Evolutionary conservation across 1,140 invertebrate species (phyloP).

Genomic region (Drosophila triauraria): DNA sequence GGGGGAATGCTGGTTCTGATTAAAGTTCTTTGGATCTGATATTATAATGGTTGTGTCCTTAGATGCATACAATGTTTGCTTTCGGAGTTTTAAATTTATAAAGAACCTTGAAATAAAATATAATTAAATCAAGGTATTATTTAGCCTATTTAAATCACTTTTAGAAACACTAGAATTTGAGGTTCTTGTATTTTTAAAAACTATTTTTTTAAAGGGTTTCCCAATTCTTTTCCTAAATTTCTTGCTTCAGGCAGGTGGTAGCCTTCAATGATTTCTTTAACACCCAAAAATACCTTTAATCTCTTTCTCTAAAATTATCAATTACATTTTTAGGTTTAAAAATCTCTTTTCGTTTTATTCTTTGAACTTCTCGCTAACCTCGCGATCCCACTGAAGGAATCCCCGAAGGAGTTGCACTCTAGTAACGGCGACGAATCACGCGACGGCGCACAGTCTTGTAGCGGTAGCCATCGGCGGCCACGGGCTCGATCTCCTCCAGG

Average conservation of each 20-base stretch:
- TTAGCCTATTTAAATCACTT: too few relatives aligned
- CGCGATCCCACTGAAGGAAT: not conserved
- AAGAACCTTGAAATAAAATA: too few relatives aligned
- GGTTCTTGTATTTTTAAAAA: too few relatives aligned
- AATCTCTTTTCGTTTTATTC: constrained; percentile 65
- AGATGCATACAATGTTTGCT: not conserved
- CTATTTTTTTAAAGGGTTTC: too few relatives aligned
- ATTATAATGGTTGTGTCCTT: not conserved
- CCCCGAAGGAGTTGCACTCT: constrained; percentile 17
- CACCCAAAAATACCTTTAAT: not conserved
- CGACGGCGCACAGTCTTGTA: constrained; percentile 75
- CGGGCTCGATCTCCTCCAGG: constrained; percentile 73
- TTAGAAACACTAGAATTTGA: too few relatives aligned
- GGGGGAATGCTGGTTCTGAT: not conserved
- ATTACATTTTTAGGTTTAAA: not conserved
- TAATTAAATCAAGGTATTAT: too few relatives aligned
- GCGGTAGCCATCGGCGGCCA: constrained; percentile 68
- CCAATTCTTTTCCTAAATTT: too few relatives aligned
- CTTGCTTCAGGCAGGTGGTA: too few relatives aligned
- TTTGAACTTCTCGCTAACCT: constrained; percentile 29
- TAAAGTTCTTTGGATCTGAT: not conserved
- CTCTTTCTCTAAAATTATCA: not conserved
- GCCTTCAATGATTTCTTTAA: not conserved
- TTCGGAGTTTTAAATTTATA: not conserved
- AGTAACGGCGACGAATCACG: constrained; percentile 68